Evolutionary conservation across 2,888 invertebrate genomes (phyloP).

Genomic region (Drosophila tanythrix): DNA sequence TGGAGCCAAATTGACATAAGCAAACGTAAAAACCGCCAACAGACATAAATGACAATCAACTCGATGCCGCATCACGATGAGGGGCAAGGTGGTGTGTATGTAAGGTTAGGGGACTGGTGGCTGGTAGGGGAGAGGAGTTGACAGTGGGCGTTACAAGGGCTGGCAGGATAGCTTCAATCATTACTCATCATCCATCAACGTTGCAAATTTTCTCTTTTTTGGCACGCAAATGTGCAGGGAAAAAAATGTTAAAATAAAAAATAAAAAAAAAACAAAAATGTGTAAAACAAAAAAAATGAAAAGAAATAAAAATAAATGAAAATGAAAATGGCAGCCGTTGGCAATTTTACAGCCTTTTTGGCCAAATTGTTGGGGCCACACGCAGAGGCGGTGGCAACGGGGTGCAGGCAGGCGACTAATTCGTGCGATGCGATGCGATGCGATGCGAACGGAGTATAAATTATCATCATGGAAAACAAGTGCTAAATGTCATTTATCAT

Average conservation of each 20-base stretch:
- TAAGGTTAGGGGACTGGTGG: neutral
- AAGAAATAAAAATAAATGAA: slow-evolving; percentile 59
- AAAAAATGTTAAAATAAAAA: slow-evolving; percentile 23
- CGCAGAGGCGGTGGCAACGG: neutral
- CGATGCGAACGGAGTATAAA: slow-evolving; percentile 72
- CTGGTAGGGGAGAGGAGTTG: neutral
- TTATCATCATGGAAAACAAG: slow-evolving; percentile 81
- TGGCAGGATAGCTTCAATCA: slow-evolving; percentile 74
- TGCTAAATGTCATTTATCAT: slow-evolving; percentile 81
- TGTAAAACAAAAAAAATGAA: slow-evolving; percentile 36
- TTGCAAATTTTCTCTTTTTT: slow-evolving; percentile 64
- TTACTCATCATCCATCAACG: slow-evolving; percentile 81
- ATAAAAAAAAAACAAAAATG: slow-evolving; percentile 28
- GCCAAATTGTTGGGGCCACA: slow-evolving; percentile 44
- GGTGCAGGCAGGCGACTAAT: slow-evolving; percentile 62
- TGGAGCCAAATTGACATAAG: slow-evolving; percentile 78
- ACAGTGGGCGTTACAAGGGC: slow-evolving; percentile 36
- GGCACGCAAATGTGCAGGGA: slow-evolving; percentile 70
- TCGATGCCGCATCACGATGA: slow-evolving; percentile 32
- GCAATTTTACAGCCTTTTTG: slow-evolving; percentile 68
- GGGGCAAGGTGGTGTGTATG: neutral
- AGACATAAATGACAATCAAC: slow-evolving; percentile 76
- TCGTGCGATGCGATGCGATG: slow-evolving; percentile 58
- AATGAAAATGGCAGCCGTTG: slow-evolving; percentile 72
- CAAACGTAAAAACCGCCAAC: slow-evolving; percentile 77